These are phyloP conservation scores for Calidris pygmaea DNA, from an alignment of 2,113 vertebrate species.

Conservation along the genomic window DNA sequence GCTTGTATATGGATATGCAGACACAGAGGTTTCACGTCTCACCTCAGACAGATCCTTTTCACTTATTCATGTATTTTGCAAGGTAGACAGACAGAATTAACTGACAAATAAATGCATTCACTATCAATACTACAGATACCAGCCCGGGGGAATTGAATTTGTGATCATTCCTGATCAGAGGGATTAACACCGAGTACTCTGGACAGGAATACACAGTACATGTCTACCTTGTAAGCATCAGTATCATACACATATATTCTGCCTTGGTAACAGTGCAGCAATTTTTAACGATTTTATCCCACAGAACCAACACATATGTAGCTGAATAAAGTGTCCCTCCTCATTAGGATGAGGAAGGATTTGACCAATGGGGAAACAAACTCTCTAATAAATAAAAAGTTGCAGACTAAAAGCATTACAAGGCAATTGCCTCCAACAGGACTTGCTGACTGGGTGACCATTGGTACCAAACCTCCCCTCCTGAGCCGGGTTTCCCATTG, in stretches of 20 bases:
- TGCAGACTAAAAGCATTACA: not conserved
- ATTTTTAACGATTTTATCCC: not conserved
- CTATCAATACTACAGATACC: not conserved
- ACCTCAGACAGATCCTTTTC: not conserved
- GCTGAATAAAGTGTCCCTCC: not conserved
- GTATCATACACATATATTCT: accelerated
- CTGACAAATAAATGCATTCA: not conserved
- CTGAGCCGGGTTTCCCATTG: not conserved
- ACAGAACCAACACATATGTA: not conserved
- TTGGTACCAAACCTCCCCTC: not conserved
- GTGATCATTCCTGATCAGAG: not conserved
- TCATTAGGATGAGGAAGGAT: not conserved
- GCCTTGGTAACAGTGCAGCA: not conserved
- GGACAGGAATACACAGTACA: not conserved
- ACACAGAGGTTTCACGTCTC: not conserved
- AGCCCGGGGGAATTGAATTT: not conserved
- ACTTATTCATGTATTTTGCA: not conserved
- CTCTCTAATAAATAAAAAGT: not conserved
- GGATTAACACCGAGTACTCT: not conserved
- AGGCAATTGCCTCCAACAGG: accelerated
- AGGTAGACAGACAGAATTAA: not conserved
- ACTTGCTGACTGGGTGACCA: not conserved
- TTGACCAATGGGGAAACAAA: not conserved
- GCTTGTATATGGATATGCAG: not conserved
- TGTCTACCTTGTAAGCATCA: not conserved